Evolutionary conservation across 1,140 invertebrate species (phyloP), one percentile per base, ranked within the genome.

Genomic region (Zaprionus ornatus): DNA sequence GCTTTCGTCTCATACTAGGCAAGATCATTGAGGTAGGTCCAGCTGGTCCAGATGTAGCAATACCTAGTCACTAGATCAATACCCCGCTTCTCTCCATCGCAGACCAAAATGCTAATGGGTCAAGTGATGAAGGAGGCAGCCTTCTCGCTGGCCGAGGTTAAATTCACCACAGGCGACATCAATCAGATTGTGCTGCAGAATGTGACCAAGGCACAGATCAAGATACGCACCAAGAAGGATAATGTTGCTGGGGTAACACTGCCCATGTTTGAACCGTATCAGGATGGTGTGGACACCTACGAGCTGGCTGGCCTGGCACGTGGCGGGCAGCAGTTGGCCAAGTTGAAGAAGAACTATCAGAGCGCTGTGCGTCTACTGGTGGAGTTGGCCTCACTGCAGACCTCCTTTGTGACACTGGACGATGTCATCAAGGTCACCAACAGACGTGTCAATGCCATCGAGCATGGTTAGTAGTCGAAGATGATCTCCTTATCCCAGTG

Each of bases 41-140:
- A 35, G 1, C 15, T 37, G 12, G 17, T 27, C 35, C 29, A 25
- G n/a, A 60, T 61, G 15, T 45, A 5, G 15, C 15, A 29, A 19
- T 48, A n/a, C 9, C 4, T 10, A 27, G 10, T 12, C 13, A 62
- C 65, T 10, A 32, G 5, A n/a, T 42, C 40, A 2, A 5, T 6
- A 0, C 6, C 40, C 19, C 64, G 52, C 61, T 74, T 35, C n/a
- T 15, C 66, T 70, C 12, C 95, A 5, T 37, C n/a, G 7, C 13
- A 92, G 85, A 90, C 99, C 35, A 99, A 99, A 96, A 97, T 97
- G 69, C 93, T 99, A 32, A 99, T 99, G 99, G 99, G 99, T 61
- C 98, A 99, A 93, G 98, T 99, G 2, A 99, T 99, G 99, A 99
- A 99, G 93, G 98, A 99, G 93, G 99, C 99, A 70, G 97, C 98